These are phyloP conservation scores for Pomacea canaliculata DNA, from an alignment of 2,888 invertebrate genomes.

Conservation along the genomic window DNA sequence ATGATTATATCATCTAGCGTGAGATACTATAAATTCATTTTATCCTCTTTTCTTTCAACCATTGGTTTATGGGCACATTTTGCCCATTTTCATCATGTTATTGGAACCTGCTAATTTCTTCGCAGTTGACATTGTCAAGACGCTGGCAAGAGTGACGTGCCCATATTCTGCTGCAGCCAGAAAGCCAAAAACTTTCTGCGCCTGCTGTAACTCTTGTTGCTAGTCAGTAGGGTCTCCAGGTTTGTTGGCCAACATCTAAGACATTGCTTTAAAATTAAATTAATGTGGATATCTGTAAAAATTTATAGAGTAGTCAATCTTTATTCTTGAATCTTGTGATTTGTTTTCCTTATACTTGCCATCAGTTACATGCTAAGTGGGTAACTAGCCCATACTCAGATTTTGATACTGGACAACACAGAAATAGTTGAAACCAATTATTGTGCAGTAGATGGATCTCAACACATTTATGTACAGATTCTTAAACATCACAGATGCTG, in stretches of 20 bases:
- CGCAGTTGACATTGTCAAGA: slow-evolving; percentile 20
- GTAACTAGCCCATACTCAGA: too few relatives aligned
- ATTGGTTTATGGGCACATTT: slow-evolving; percentile 1
- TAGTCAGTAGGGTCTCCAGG: slow-evolving; percentile 24
- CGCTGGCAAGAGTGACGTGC: slow-evolving; percentile 1
- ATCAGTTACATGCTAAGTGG: too few relatives aligned
- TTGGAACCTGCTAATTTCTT: slow-evolving; percentile 27
- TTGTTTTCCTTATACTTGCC: too few relatives aligned
- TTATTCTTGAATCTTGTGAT: too few relatives aligned
- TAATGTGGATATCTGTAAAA: too few relatives aligned
- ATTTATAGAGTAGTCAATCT: too few relatives aligned
- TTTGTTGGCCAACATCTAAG: slow-evolving; percentile 23
- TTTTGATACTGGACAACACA: too few relatives aligned
- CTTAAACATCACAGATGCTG: too few relatives aligned
- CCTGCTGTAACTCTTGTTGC: slow-evolving; percentile 27
- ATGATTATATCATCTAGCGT: background rate
- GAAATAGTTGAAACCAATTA: too few relatives aligned
- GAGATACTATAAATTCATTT: background rate
- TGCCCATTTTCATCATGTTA: slow-evolving; percentile 18
- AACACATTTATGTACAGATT: too few relatives aligned
- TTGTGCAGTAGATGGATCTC: too few relatives aligned
- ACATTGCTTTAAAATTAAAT: background rate
- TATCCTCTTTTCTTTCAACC: background rate
- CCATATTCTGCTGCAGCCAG: slow-evolving; percentile 29
- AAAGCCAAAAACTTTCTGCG: slow-evolving; percentile 38